Conservation (phyloP, 1,140 invertebrate species). For the Macrocentrus cingulum region DNA sequence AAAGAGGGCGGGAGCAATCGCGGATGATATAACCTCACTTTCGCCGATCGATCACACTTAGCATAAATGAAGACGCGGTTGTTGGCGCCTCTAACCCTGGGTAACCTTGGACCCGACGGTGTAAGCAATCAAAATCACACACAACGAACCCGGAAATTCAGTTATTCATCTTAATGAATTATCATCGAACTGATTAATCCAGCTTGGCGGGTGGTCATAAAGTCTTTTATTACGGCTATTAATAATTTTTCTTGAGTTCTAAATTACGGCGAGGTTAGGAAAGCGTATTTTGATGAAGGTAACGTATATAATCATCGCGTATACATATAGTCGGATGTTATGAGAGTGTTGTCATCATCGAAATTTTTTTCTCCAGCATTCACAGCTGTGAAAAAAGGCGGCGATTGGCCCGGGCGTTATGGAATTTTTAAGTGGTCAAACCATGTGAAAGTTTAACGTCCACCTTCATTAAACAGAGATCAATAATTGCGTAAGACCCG, state of each 20-base stretch:
- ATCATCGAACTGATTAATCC: no score
- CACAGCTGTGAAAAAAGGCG: background rate
- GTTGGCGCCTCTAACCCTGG: background rate
- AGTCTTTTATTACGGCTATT: no score
- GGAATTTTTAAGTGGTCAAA: constrained; percentile 13
- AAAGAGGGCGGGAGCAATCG: background rate
- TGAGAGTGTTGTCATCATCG: background rate
- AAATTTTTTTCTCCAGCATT: background rate
- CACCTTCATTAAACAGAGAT: constrained; percentile 17
- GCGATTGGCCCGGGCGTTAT: background rate
- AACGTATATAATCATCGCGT: no score
- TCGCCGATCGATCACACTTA: constrained; percentile 42
- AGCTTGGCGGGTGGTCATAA: no score
- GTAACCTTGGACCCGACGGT: background rate
- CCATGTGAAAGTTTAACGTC: constrained; percentile 21
- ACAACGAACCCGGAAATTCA: background rate
- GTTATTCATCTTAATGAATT: no score
- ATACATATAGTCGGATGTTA: no score
- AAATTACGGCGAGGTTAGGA: no score
- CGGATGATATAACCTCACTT: constrained; percentile 39
- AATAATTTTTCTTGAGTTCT: no score
- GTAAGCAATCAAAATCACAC: background rate
- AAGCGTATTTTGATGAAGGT: no score
- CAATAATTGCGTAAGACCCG: constrained; percentile 12
- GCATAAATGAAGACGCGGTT: constrained; percentile 25